Evolutionary conservation across 2,797 vertebrate genomes (phyloP), one percentile per base, ranked within the genome.

Genomic region (Spinus pinus): DNA sequence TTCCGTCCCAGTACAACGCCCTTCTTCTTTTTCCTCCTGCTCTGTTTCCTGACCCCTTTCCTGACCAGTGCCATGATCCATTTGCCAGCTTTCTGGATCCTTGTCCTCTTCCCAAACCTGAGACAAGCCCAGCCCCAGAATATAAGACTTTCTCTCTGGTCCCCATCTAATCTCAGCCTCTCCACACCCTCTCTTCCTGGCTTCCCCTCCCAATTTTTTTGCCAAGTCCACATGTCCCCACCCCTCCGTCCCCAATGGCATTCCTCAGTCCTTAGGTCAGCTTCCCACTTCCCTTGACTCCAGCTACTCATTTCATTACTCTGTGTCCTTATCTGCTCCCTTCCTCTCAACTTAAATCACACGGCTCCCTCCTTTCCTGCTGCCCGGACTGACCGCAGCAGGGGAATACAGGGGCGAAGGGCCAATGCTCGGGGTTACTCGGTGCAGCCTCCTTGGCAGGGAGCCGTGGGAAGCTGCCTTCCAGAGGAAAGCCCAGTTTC

Each of bases 241-340:
- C 72, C 75, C 87, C 25, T 18, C 60, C 0, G 1, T 96, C 86
- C 93, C 93, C 60, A 49, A 6, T 58, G 94, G 58, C 95, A 95
- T 94, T 95, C 84, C 69, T 94, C 72, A 60, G 41, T 69, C 92
- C 39, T 96, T 91, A 86, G 57, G 79, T 95, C 84, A 95, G 65
- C 79, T 93, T 95, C 74, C 90, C 86, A 69, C 85, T 93, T 89
- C 72, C 84, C 61, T 14, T 62, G 62, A 71, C 33, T 93, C 75
- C 86, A 83, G 1, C 61, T 65, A 53, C 81, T 78, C 62, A 16
- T 69, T 80, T 88, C 42, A 15, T 54, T 91, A 22, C 61, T 25
- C 65, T 0, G 2, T 86, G 89, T 96, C 94, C 93, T 93, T 51
- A 94, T 86, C 78, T 88, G 89, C 84, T 57, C 91, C 61, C 74